Percentiles rank a stretch among this genome's conserved stretches.
Conservation (phyloP, 37 sponge, comb jelly and placozoan genomes). For the Ephydatia muelleri region DNA sequence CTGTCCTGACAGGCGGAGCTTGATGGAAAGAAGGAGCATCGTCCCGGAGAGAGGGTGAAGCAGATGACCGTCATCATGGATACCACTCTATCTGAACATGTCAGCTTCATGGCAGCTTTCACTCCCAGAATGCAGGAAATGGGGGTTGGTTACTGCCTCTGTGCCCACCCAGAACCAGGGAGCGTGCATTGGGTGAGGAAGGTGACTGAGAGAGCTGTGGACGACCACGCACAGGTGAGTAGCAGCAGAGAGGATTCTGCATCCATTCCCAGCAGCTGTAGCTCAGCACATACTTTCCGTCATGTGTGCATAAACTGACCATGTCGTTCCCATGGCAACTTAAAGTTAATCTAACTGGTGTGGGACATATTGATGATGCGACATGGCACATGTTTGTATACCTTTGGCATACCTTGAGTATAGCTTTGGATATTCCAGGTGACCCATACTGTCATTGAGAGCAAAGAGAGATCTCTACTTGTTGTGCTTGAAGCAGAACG, state of each 20-base stretch:
- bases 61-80: conserved; percentile 67
- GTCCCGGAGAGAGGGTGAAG: conserved; percentile 41
- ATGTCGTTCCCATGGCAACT: background rate
- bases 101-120: conserved; percentile 47
- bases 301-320: no score
- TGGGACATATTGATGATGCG: no score
- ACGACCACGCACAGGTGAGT: conserved; percentile 49
- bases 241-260: background rate
- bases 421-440: background rate
- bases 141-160: conserved; percentile 41
- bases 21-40: conserved; percentile 19
- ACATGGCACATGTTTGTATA: no score
- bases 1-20: background rate
- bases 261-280: no score
- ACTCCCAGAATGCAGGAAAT: conserved; percentile 17
- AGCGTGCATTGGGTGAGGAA: conserved; percentile 62
- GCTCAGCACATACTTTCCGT: no score
- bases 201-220: conserved; percentile 41
- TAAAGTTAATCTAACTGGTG: no score
- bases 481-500: conserved; percentile 39
- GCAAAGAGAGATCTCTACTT: conserved; percentile 25
- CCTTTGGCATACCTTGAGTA: no score
- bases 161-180: conserved; percentile 1
- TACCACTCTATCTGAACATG: conserved; percentile 35
- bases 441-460: background rate